Evolutionary conservation across 1,140 invertebrate genomes (phyloP).

Genomic region (Nebria ingens): DNA sequence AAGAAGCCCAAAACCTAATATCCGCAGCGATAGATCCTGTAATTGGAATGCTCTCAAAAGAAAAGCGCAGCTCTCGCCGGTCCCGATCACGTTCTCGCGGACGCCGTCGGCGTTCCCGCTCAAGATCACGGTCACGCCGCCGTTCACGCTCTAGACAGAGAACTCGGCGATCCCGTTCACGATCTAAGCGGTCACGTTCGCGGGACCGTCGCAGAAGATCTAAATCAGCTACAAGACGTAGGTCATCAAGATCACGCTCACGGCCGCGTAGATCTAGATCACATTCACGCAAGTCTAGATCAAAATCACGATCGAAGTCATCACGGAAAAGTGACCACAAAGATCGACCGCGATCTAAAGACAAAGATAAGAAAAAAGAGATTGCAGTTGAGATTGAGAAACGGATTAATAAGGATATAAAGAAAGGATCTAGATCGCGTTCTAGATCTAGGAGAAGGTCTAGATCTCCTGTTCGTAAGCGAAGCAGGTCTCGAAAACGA

Average conservation of each 20-base stretch:
- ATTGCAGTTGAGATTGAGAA: slow-evolving; percentile 5
- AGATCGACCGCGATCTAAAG: slow-evolving; percentile 16
- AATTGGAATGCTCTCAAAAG: slow-evolving; percentile 72
- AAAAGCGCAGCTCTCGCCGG: slow-evolving; percentile 53
- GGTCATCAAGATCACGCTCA: slow-evolving; percentile 42
- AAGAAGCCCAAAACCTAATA: slow-evolving; percentile 89
- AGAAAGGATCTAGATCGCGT: slow-evolving; percentile 3
- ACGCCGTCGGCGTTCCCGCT: slow-evolving; percentile 40
- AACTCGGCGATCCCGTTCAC: slow-evolving; percentile 30
- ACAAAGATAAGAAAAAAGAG: slow-evolving; percentile 20
- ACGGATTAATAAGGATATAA: slow-evolving; percentile 9
- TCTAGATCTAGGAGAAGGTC: slow-evolving; percentile 27
- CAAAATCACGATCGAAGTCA: slow-evolving; percentile 32
- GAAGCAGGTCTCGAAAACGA: slow-evolving; percentile 31
- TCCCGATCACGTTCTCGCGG: slow-evolving; percentile 45
- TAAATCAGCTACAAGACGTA: slow-evolving; percentile 35
- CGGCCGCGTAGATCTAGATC: slow-evolving; percentile 29
- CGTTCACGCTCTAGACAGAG: slow-evolving; percentile 50
- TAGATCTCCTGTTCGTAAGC: slow-evolving; percentile 34
- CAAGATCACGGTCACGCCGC: slow-evolving; percentile 36
- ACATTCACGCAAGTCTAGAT: slow-evolving; percentile 34
- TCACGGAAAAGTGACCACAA: slow-evolving; percentile 29
- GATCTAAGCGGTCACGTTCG: slow-evolving; percentile 34
- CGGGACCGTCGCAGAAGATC: slow-evolving; percentile 34
- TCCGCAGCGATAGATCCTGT: slow-evolving; percentile 86